Conservation (phyloP, 2,797 vertebrate species). For the Bovichtus variegatus region DNA sequence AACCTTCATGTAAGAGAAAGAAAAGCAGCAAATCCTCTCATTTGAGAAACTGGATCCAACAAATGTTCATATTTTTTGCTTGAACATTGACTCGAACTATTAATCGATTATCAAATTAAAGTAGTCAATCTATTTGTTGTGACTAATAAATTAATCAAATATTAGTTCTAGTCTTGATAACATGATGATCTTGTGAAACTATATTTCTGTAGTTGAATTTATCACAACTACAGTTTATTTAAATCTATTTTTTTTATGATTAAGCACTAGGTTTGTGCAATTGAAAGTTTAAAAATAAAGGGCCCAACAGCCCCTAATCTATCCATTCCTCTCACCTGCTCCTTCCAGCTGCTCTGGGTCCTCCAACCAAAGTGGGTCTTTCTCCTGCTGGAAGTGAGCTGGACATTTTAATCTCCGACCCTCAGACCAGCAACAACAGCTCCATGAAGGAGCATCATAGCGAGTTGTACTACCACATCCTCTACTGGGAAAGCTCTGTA, state of each 20-base stretch:
- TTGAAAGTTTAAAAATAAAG: not conserved
- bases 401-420: slow-evolving; percentile 70
- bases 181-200: not conserved
- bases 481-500: slow-evolving; percentile 68
- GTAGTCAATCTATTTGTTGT: too few species aligned
- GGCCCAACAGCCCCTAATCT: not conserved
- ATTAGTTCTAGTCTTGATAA: not conserved
- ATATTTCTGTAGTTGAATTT: not conserved
- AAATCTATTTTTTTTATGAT: not conserved
- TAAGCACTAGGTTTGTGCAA: not conserved
- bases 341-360: slow-evolving; percentile 74
- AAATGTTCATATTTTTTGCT: not conserved
- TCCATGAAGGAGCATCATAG: slow-evolving; percentile 66
- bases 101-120: not conserved
- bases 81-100: not conserved
- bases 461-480: slow-evolving; percentile 58
- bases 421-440: slow-evolving; percentile 62
- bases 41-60: not conserved
- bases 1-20: not conserved
- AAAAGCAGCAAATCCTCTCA: not conserved
- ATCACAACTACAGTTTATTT: not conserved
- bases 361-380: slow-evolving; percentile 72
- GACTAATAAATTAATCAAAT: not conserved
- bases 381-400: slow-evolving; percentile 44
- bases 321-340: not conserved